phyloP scores from a whole-genome alignment of 2,113 vertebrate species.

The Empidonax alnorum region DNA sequence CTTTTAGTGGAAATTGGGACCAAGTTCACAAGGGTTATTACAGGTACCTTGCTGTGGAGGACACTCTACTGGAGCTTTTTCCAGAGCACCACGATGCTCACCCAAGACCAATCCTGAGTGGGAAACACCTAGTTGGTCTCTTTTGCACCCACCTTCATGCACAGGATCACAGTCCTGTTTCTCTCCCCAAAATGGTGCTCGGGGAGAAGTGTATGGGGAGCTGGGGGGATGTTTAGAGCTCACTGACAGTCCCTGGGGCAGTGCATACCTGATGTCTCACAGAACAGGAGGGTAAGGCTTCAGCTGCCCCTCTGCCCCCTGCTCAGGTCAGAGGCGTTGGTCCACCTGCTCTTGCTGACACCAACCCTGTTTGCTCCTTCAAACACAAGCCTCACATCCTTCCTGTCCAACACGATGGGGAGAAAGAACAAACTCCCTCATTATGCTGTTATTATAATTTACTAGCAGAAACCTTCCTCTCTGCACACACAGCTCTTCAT shows the following conservation, averaged over 20 bases:
- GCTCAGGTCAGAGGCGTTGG: background rate
- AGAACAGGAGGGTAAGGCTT: background rate
- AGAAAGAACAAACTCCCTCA: background rate
- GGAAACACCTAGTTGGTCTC: background rate
- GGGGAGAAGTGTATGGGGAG: no score
- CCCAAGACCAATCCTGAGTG: background rate
- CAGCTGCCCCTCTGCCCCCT: background rate
- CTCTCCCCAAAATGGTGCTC: background rate
- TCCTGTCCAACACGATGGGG: background rate
- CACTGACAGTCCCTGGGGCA: background rate
- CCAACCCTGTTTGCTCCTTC: background rate
- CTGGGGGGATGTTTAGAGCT: background rate
- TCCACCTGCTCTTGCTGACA: background rate
- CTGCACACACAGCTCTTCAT: background rate
- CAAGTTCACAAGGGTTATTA: background rate
- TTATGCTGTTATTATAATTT: background rate
- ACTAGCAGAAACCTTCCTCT: constrained; percentile 1
- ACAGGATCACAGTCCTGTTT: background rate
- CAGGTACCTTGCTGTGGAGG: rapidly evolving
- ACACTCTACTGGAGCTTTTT: background rate
- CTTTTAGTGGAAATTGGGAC: background rate
- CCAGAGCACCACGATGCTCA: background rate
- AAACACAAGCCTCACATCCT: background rate
- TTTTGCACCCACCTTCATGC: background rate
- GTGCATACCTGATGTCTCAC: rapidly evolving